Base-by-base conservation (phyloP, 2,888 invertebrate genomes). In the Apamea sordens region DNA sequence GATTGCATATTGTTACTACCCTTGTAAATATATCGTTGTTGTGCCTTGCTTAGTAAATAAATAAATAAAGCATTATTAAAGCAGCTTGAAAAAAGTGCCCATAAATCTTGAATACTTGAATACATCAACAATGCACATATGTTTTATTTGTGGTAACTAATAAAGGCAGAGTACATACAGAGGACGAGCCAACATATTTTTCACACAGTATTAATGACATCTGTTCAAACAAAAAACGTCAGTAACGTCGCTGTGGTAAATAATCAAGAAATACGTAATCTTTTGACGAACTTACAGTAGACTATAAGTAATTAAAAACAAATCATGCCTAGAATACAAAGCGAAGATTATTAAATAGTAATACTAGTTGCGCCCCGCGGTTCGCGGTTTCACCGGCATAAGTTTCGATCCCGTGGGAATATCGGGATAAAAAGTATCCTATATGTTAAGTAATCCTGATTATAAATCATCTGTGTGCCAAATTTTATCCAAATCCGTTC, bases 221-320 rank as follows among this genome's bases (percentile, higher is more conserved):
- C 85, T 82, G 84, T 71, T 2, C 44, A 85, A 85, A 85, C 82
- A 85, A 50, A 73, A 24, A 21, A 28, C 41, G 44, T 74, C 24
- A 15, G 47, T 61, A 47, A 10, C 11, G 28, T 32, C 47, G 73
- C 61, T 61, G 36, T 41, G 21, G 28, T 41, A 71, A 78, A 73
- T 73, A 78, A 72, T 47, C 32, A 18, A 68, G n/a, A 65, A 41
- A 50, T 44, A 74, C n/a, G 32, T 59, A 36, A 36, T 21, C 13
- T 56, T 44, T 59, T 68, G 24, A 59, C 21, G 15, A 63, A 53
- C 21, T 53, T 44, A 41, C 47, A 21, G 13, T 21, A 5, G 32
- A 13, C 32, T 18, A 18, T 28, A 21, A 59, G 6, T 36, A 36
- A 32, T 24, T 44, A 44, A 44, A 75, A 59, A 53, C 10, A 36